Conservation (phyloP, 2,113 vertebrate species). For the Morone chrysops region DNA sequence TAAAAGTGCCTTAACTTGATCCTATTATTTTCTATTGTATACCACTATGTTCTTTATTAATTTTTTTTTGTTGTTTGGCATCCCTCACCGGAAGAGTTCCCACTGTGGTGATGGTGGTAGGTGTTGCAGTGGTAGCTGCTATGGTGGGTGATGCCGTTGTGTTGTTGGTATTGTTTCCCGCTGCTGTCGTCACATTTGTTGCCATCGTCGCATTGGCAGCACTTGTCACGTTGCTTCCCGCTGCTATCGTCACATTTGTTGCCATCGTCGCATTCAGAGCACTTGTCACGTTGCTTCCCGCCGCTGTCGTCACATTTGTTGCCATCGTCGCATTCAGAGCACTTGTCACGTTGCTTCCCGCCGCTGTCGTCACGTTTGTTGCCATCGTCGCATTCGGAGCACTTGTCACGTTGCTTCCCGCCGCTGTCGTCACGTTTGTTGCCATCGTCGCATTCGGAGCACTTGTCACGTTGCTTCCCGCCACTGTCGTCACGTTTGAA, state of each 20-base stretch:
- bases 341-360: background rate
- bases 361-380: background rate
- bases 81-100: background rate
- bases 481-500: background rate
- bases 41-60: too few relatives aligned
- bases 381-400: background rate
- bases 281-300: background rate
- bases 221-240: background rate
- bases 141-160: accelerated
- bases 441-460: background rate
- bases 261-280: too few relatives aligned
- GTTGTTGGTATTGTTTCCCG: background rate
- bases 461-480: background rate
- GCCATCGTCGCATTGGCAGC: background rate
- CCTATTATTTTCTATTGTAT: background rate
- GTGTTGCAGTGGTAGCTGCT: background rate
- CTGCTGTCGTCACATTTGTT: background rate
- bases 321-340: background rate
- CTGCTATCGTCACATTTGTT: accelerated
- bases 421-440: background rate
- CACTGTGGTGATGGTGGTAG: conserved; percentile 36
- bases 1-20: background rate
- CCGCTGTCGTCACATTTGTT: accelerated
- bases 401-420: background rate
- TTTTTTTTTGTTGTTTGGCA: background rate